Percentiles rank a stretch among this genome's conserved stretches.
Evolutionary conservation across 2,113 vertebrate genomes (phyloP).

Genomic region (Chionis minor): DNA sequence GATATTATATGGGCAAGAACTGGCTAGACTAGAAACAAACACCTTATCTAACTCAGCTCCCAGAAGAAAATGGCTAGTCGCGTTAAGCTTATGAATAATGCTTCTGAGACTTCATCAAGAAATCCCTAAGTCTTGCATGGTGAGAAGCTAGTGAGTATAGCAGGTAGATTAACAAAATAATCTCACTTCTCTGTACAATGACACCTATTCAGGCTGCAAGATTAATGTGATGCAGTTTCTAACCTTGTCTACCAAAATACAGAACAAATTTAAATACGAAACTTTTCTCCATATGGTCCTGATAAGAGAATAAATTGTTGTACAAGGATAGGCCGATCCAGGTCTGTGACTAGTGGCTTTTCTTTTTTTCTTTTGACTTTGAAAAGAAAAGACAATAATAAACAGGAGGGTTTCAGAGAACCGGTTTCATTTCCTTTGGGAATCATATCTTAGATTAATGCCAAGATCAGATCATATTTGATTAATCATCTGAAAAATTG

Average conservation of each 20-base stretch:
- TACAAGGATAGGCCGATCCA: not conserved
- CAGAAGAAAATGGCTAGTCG: fast-evolving
- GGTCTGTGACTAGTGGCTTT: not conserved
- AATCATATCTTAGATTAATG: not conserved
- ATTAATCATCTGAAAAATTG: not conserved
- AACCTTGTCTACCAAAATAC: not conserved
- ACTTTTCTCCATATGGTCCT: not conserved
- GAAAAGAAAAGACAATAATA: not conserved
- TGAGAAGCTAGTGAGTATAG: not conserved
- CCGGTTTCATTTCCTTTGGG: not conserved
- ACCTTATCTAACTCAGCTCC: not conserved
- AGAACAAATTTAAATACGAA: not conserved
- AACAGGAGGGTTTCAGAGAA: not conserved
- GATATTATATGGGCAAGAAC: not conserved
- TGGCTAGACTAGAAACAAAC: not conserved
- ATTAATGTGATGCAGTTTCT: not conserved
- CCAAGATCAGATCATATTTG: not conserved
- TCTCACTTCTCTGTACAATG: not conserved
- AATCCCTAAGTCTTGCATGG: not conserved
- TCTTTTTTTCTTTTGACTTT: not conserved
- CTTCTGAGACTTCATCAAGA: not conserved
- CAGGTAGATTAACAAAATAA: not conserved
- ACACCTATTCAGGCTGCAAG: not conserved
- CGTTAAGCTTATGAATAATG: not conserved
- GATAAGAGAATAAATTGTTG: not conserved